Evolutionary conservation across 2,797 vertebrate species (phyloP).

Genomic region (Ctenopoma kingsleyae): DNA sequence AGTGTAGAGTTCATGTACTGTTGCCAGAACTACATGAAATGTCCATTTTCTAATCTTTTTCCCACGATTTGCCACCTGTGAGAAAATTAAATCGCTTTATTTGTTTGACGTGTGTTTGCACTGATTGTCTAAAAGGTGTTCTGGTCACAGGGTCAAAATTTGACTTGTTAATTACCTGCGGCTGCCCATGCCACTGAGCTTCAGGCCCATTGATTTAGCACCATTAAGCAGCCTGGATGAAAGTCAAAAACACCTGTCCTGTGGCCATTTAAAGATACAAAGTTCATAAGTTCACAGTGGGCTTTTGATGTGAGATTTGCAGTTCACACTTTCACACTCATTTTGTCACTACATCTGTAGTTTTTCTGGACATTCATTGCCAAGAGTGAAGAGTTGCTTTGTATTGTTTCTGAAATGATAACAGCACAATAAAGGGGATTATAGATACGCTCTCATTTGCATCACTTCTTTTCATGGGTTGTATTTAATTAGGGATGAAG

Average conservation of each 20-base stretch:
- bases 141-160: constrained; percentile 57
- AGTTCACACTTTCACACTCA: constrained; percentile 11
- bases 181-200: constrained; percentile 20
- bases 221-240: constrained; percentile 2
- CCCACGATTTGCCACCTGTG: constrained; percentile 33
- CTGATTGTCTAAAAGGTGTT: constrained; percentile 45
- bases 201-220: constrained; percentile 9
- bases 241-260: constrained; percentile 2
- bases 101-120: constrained; percentile 55
- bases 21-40: constrained; percentile 23
- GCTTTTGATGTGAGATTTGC: constrained; percentile 18
- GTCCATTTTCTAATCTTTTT: constrained; percentile 38
- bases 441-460: constrained; percentile 29
- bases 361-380: constrained; percentile 39
- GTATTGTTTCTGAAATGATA: constrained; percentile 50
- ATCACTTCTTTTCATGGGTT: constrained; percentile 28
- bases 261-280: constrained; percentile 11
- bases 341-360: constrained; percentile 13
- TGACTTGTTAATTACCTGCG: constrained; percentile 53
- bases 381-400: constrained; percentile 45
- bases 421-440: constrained; percentile 47
- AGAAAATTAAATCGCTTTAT: constrained; percentile 58
- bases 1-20: constrained; percentile 34
- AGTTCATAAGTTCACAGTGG: constrained; percentile 9
- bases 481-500: constrained; percentile 51